Conservation (phyloP, 1,140 invertebrate genomes). For the Drosophila lowei region DNA sequence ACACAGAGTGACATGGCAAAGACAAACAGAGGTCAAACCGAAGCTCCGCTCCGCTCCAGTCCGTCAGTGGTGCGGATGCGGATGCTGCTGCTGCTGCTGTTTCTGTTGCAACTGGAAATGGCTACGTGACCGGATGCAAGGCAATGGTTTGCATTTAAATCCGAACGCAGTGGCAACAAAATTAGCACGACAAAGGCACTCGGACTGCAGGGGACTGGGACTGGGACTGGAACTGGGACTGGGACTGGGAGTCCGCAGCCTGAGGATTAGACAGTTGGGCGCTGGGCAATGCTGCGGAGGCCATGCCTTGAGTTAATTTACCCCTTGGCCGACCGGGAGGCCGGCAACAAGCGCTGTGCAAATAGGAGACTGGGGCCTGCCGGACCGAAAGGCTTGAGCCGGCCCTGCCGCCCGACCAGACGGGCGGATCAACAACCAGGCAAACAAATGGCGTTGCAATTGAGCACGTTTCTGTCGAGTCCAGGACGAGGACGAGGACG, state of each 20-base stretch:
- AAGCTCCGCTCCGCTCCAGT: background rate
- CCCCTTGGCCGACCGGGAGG: conserved; percentile 48
- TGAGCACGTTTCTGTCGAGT: conserved; percentile 76
- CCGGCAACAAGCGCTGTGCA: conserved; percentile 70
- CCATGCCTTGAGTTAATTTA: conserved; percentile 72
- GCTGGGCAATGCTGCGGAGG: conserved; percentile 3
- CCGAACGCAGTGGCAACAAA: conserved; percentile 68
- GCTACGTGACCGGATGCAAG: conserved; percentile 77
- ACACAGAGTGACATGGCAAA: conserved; percentile 79
- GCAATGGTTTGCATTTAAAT: conserved; percentile 77
- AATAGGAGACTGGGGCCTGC: conserved; percentile 58
- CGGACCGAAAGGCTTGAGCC: conserved; percentile 25
- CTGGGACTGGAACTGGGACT: conserved; percentile 1
- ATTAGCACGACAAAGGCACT: conserved; percentile 74
- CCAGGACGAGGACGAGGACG: conserved; percentile 5
- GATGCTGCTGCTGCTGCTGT: conserved; percentile 2
- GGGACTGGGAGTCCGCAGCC: conserved; percentile 1
- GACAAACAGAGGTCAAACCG: conserved; percentile 77
- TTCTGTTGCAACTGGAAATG: conserved; percentile 65
- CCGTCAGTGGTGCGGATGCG: conserved; percentile 29
- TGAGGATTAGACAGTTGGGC: background rate
- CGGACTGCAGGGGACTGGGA: background rate
- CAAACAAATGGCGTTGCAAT: conserved; percentile 82
- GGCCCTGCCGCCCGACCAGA: background rate
- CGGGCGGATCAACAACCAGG: conserved; percentile 66